These are phyloP conservation scores for Antheraea pernyi DNA, from an alignment of 1,140 invertebrate genomes.

Conservation along the genomic window DNA sequence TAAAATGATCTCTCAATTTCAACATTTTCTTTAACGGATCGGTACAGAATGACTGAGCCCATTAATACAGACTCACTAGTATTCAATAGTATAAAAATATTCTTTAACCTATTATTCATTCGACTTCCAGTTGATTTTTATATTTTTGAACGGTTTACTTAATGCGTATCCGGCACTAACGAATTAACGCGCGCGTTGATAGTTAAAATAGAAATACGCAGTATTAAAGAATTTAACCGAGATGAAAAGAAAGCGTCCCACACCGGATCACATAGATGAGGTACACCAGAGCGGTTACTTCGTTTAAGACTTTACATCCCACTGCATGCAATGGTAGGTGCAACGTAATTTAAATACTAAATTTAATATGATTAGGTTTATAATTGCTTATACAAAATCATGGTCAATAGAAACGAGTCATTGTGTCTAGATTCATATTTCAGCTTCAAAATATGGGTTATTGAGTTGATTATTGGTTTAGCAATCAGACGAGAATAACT, in stretches of 20 bases:
- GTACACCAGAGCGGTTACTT: background rate
- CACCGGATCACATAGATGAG: background rate
- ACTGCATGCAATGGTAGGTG: too few species aligned
- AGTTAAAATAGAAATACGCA: slow-evolving; percentile 1
- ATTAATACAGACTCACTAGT: background rate
- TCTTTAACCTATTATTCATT: background rate
- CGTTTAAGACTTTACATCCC: background rate
- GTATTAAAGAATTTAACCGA: background rate
- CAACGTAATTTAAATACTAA: too few species aligned
- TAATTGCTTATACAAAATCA: too few species aligned
- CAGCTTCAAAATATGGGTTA: too few species aligned
- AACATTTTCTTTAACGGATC: background rate
- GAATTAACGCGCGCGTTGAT: background rate
- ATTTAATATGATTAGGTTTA: too few species aligned
- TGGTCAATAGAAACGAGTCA: too few species aligned
- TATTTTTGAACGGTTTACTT: background rate
- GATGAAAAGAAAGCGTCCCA: background rate
- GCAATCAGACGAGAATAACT: too few species aligned
- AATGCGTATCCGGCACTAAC: background rate
- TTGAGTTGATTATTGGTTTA: too few species aligned
- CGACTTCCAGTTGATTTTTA: background rate
- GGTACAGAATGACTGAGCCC: background rate
- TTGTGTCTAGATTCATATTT: too few species aligned
- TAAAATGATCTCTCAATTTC: background rate
- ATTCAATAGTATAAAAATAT: background rate